These are phyloP conservation scores for Zosterops japonicus DNA, from an alignment of 2,113 vertebrate genomes.

Conservation along the genomic window DNA sequence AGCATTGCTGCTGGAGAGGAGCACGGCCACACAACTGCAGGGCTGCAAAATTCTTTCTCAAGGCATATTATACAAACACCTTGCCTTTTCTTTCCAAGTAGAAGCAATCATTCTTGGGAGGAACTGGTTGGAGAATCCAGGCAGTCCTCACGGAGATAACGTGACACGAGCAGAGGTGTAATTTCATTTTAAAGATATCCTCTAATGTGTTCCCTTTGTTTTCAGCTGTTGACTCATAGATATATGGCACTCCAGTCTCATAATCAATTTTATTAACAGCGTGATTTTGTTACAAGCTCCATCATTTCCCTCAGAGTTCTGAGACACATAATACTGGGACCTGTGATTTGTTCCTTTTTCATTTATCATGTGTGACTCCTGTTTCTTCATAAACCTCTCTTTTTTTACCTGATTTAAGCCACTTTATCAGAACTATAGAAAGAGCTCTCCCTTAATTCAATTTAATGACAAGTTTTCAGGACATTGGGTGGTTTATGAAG, in stretches of 20 bases:
- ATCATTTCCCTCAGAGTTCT: neutral
- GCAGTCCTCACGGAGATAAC: neutral
- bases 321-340: neutral
- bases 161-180: neutral
- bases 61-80: neutral
- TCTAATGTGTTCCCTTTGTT: neutral
- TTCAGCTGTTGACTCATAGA: slow-evolving; percentile 1
- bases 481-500: neutral
- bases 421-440: neutral
- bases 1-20: slow-evolving; percentile 21
- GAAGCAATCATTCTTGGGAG: neutral
- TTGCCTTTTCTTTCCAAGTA: neutral
- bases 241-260: neutral
- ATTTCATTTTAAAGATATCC: slow-evolving; percentile 20
- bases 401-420: neutral
- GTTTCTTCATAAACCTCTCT: neutral
- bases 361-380: neutral
- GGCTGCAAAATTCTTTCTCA: neutral
- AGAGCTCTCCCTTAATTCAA: slow-evolving; percentile 4
- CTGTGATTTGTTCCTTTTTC: neutral
- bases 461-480: slow-evolving; percentile 6
- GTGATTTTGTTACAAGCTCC: neutral
- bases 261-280: neutral
- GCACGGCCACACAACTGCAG: neutral
- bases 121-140: neutral